Evolutionary conservation across 2,888 invertebrate genomes (phyloP), one percentile per base, ranked within the genome.

Genomic region (Torymus tubicola): DNA sequence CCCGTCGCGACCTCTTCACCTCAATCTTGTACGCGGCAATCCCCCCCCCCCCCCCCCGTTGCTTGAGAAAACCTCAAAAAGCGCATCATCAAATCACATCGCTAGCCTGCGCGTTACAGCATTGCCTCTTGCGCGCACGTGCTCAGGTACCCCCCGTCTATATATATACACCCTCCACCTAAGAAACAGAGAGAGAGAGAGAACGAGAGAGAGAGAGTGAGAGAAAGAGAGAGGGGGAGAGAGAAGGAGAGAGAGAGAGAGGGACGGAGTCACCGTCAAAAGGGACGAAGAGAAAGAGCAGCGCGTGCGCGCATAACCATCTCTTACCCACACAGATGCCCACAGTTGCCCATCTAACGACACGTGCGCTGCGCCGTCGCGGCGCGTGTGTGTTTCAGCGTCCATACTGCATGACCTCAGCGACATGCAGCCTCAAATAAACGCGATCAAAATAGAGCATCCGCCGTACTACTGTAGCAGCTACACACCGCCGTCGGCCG

Each of bases 341-440:
- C n/a, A n/a, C 14, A n/a, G 14, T 11, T n/a, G 31, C 64, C n/a
- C 81, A 58, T 64, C 68, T 71, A 65, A 16, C 70, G 72, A 60
- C 64, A 78, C 64, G 61, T 68, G 61, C 64, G 24, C 64, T 53
- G 82, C 83, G 84, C 82, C 73, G 69, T 55, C 70, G 70, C 72
- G 63, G 78, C 82, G 82, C 79, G 69, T 42, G 85, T 89, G 87
- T 87, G 89, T 93, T 94, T 87, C 94, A 98, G 98, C 97, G 86
- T 98, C 98, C 89, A 98, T 98, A 91, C 95, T 98, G 91, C 97
- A 96, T 92, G 97, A 97, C 92, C 94, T 96, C 84, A 96, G 94
- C 83, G 95, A 95, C 86, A 94, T 95, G 91, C 91, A 94, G 93
- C 89, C 95, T 92, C 86, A 95, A 92, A 93, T 94, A 90, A 95